Evolutionary conservation across 2,888 invertebrate genomes (phyloP).

Genomic region (Sialis fuliginosa): DNA sequence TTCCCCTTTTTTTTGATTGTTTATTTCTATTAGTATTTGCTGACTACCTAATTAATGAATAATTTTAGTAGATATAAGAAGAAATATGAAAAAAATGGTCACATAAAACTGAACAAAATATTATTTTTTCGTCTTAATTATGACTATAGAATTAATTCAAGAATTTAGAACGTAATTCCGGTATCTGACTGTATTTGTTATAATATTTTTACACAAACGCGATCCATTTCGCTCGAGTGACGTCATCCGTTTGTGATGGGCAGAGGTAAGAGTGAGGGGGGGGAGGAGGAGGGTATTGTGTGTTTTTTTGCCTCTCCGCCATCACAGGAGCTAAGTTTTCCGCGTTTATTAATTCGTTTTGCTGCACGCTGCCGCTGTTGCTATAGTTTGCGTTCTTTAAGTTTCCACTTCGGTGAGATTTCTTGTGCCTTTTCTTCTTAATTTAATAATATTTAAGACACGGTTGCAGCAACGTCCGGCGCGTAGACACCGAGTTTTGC

Average conservation of each 20-base stretch:
- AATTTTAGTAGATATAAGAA: no score
- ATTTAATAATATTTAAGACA: constrained; percentile 22
- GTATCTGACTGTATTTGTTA: no score
- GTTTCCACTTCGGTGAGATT: constrained; percentile 19
- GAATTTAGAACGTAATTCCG: no score
- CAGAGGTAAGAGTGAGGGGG: constrained; percentile 6
- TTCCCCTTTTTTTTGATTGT: no score
- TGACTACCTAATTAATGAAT: no score
- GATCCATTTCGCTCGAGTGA: no score
- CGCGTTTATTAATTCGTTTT: constrained; percentile 15
- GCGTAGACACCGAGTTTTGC: neutral
- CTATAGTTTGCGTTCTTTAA: constrained; percentile 5
- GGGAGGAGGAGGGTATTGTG: neutral
- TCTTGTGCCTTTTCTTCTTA: constrained; percentile 21
- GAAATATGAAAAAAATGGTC: no score
- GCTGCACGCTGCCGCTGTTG: constrained; percentile 8
- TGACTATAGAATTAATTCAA: no score
- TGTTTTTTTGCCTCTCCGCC: neutral
- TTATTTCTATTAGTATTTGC: no score
- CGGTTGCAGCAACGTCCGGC: neutral
- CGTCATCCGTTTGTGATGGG: constrained; percentile 12
- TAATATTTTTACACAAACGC: no score
- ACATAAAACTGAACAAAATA: no score
- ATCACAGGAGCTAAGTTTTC: constrained; percentile 6
- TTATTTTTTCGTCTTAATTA: no score